These are phyloP conservation scores for Hassar affinis DNA, from an alignment of 2,113 vertebrate genomes.

Conservation along the genomic window DNA sequence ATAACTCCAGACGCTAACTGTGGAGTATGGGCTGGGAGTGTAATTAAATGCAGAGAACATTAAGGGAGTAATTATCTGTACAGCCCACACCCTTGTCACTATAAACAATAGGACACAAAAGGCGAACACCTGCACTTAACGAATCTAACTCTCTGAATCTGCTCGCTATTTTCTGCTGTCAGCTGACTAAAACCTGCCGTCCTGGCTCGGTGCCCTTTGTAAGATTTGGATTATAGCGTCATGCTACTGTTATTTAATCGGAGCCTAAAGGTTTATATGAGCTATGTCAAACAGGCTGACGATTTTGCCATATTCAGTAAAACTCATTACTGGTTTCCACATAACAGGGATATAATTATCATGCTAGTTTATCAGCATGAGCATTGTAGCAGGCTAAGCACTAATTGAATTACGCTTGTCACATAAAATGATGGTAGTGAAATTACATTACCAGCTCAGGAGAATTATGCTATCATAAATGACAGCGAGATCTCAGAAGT, in stretches of 20 bases:
- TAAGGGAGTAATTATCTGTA: conserved; percentile 10
- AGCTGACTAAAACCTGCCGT: background rate
- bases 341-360: conserved; percentile 23
- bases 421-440: background rate
- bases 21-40: background rate
- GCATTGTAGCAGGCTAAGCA: background rate
- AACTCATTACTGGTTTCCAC: conserved; percentile 17
- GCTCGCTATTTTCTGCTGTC: background rate
- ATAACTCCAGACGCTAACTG: background rate
- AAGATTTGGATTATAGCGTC: background rate
- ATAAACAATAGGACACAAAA: background rate
- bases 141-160: background rate
- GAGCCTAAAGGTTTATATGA: background rate
- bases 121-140: background rate
- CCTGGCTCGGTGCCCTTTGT: background rate
- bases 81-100: background rate
- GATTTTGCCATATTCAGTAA: conserved; percentile 2
- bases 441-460: background rate
- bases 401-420: background rate
- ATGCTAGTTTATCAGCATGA: background rate
- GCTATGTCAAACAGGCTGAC: background rate
- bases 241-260: background rate
- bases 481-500: background rate
- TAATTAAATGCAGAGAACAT: conserved; percentile 5
- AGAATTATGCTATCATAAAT: background rate